Evolutionary conservation across 2,888 invertebrate species (phyloP).

Genomic region (Galerucella nymphaeae): DNA sequence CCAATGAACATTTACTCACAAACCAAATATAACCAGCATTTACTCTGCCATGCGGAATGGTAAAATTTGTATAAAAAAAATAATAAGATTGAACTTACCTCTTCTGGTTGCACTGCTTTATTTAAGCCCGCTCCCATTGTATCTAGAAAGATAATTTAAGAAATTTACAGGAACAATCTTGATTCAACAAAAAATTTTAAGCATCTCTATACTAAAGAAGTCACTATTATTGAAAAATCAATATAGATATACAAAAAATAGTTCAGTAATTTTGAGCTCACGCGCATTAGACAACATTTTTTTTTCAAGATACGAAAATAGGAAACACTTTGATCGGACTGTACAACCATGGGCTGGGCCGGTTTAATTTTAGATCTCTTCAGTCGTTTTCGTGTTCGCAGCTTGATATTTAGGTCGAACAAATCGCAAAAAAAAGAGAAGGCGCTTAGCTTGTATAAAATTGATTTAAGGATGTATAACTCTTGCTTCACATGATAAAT

Average conservation of each 20-base stretch:
- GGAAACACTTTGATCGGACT: background rate
- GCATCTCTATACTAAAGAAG: too few relatives aligned
- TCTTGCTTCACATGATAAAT: background rate
- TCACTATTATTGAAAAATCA: too few relatives aligned
- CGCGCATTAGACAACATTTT: too few relatives aligned
- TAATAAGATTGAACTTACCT: slow-evolving; percentile 28
- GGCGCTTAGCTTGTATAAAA: background rate
- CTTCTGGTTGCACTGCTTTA: slow-evolving; percentile 36
- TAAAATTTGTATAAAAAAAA: too few relatives aligned
- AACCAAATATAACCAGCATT: too few relatives aligned
- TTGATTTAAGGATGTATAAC: background rate
- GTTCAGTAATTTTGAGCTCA: too few relatives aligned
- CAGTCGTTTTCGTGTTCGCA: background rate
- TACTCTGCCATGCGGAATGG: too few relatives aligned
- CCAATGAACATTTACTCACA: too few relatives aligned
- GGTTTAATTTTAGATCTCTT: background rate
- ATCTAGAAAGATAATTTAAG: slow-evolving; percentile 9
- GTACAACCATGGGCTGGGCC: background rate
- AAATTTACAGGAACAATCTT: background rate
- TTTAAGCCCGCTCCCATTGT: slow-evolving; percentile 37
- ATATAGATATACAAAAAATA: too few relatives aligned
- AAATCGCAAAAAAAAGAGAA: background rate
- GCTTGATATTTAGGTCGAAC: background rate
- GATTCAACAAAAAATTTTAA: too few relatives aligned
- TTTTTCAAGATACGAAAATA: background rate